phyloP scores from a whole-genome alignment of 2,888 invertebrate genomes.

The Nymphalis polychloros region DNA sequence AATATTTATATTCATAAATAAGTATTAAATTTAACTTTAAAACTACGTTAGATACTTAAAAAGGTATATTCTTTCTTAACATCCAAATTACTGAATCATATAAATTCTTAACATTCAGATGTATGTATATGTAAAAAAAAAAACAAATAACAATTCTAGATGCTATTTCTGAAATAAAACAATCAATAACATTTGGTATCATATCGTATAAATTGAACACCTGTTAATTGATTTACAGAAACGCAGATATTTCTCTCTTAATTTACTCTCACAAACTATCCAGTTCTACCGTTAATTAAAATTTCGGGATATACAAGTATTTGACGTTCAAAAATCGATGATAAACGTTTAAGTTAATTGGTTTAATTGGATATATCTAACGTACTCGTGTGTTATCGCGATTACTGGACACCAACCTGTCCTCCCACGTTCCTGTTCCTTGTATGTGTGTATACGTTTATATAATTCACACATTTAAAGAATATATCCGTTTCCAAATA shows the following conservation, averaged over 20 bases:
- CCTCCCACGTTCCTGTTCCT: slow-evolving; percentile 36
- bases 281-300: neutral
- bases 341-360: slow-evolving; percentile 10
- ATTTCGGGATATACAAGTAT: neutral
- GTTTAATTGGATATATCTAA: slow-evolving; percentile 22
- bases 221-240: no score
- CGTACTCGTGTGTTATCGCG: slow-evolving; percentile 18
- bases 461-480: slow-evolving; percentile 7
- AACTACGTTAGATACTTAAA: no score
- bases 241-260: neutral
- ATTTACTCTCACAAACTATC: neutral
- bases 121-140: no score
- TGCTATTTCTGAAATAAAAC: no score
- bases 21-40: no score
- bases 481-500: slow-evolving; percentile 15
- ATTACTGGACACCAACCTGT: slow-evolving; percentile 30
- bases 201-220: no score
- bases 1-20: no score
- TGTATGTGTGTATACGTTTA: slow-evolving; percentile 11
- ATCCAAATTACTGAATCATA: no score
- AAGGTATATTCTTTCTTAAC: no score
- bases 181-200: no score
- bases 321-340: neutral
- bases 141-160: no score
- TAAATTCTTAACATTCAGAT: no score